A percentile compares a stretch with the other conserved stretches of the same genome.
These are phyloP conservation scores for Stegodyphus dumicola DNA, from an alignment of 1,140 invertebrate genomes.

Conservation along the genomic window DNA sequence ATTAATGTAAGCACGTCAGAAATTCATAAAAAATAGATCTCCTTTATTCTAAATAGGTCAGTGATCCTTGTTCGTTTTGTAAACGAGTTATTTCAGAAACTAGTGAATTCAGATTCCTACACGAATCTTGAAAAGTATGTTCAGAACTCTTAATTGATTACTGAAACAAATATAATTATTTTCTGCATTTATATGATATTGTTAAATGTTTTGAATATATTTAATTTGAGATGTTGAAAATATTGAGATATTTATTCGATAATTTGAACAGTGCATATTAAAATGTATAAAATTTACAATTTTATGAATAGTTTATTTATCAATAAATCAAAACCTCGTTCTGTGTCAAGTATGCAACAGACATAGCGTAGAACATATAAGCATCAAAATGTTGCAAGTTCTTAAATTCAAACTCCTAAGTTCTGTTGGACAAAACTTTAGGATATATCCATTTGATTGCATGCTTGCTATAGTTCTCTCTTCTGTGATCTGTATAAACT, in stretches of 20 bases:
- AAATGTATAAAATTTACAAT: neutral
- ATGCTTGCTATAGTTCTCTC: too few species aligned
- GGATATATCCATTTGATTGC: too few species aligned
- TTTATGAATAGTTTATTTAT: neutral
- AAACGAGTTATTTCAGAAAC: neutral
- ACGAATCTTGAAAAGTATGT: neutral
- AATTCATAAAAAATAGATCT: too few species aligned
- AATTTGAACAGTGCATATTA: neutral
- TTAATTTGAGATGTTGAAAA: neutral
- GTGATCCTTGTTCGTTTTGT: too few species aligned
- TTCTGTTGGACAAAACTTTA: too few species aligned
- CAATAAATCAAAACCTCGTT: too few species aligned
- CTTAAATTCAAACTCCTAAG: too few species aligned
- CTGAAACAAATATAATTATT: neutral
- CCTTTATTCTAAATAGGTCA: too few species aligned
- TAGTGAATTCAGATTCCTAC: neutral
- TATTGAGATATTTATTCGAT: neutral
- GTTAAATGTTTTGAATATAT: neutral
- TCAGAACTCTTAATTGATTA: neutral
- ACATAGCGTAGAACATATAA: too few species aligned
- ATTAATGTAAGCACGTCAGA: too few species aligned
- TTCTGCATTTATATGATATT: neutral
- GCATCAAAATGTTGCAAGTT: too few species aligned
- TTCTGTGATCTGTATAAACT: neutral
- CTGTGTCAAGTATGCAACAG: too few species aligned